These are phyloP conservation scores for Pseudococcus jackbeardsleyi DNA, from an alignment of 2,888 invertebrate genomes.

Conservation along the genomic window DNA sequence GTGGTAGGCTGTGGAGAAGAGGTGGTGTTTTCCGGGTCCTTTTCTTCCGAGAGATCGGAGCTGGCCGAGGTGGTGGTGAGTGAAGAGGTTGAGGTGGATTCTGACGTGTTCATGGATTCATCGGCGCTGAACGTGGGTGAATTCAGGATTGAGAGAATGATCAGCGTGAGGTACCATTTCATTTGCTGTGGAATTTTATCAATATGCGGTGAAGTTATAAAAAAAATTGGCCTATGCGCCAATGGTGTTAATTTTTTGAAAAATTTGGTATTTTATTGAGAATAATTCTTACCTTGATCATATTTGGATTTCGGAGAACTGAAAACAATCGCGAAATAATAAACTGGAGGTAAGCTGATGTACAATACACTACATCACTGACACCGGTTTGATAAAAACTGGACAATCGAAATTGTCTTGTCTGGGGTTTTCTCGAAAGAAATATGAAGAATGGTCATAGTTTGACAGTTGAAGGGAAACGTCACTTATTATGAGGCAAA, in stretches of 20 bases:
- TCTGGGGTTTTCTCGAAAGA: neutral
- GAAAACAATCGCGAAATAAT: neutral
- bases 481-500: conserved; percentile 9
- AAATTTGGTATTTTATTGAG: neutral
- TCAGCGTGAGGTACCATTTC: neutral
- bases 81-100: neutral
- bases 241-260: neutral
- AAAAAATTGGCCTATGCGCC: neutral
- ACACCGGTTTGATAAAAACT: conserved; percentile 2
- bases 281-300: conserved; percentile 10
- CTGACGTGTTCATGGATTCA: neutral
- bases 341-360: neutral
- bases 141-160: neutral
- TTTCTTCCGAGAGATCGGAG: neutral
- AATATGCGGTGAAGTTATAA: neutral
- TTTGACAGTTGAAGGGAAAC: conserved; percentile 48
- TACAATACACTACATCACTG: neutral
- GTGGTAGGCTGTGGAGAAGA: neutral
- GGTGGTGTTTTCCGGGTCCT: neutral
- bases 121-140: neutral
- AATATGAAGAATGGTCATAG: conserved; percentile 3
- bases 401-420: neutral
- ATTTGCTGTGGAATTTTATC: neutral
- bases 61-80: neutral
- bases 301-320: neutral